Percentiles rank a stretch among this genome's conserved stretches.
Conservation (phyloP, 2,888 invertebrate genomes). For the Sarcophaga subvicina region DNA sequence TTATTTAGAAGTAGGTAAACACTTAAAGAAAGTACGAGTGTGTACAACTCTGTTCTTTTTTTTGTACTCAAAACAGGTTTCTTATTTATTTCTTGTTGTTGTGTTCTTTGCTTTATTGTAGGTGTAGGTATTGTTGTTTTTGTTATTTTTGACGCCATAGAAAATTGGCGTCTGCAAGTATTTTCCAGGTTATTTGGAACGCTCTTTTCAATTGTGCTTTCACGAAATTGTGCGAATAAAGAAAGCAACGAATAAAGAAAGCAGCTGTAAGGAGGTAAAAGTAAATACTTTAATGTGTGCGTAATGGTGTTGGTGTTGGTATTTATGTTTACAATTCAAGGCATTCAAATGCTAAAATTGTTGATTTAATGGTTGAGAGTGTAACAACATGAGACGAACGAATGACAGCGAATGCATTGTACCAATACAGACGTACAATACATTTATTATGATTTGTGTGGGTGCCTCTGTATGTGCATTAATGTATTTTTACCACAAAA, state of each 20-base stretch:
- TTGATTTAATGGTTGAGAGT: constrained; percentile 63
- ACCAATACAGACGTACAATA: not conserved
- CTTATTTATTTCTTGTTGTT: constrained; percentile 12
- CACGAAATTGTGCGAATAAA: constrained; percentile 28
- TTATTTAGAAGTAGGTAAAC: constrained; percentile 55
- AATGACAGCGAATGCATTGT: constrained; percentile 35
- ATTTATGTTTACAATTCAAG: not conserved
- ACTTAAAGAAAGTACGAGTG: constrained; percentile 27
- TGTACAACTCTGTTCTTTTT: not conserved
- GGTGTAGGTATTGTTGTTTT: constrained; percentile 33
- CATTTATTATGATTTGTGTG: too few relatives aligned
- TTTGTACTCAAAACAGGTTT: constrained; percentile 15
- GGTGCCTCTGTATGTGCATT: too few relatives aligned
- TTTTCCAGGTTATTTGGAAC: constrained; percentile 29
- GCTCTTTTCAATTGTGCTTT: not conserved
- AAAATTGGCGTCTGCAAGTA: constrained; percentile 66
- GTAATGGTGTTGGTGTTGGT: not conserved
- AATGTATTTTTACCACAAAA: too few relatives aligned
- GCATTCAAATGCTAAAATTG: constrained; percentile 57
- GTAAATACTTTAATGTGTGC: constrained; percentile 53
- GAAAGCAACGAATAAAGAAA: not conserved
- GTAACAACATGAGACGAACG: constrained; percentile 8
- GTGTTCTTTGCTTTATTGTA: not conserved
- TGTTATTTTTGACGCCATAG: constrained; percentile 63
- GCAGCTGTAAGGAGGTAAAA: not conserved